Conservation (phyloP, 2,113 vertebrate genomes). For the Toxotes chatareus region DNA sequence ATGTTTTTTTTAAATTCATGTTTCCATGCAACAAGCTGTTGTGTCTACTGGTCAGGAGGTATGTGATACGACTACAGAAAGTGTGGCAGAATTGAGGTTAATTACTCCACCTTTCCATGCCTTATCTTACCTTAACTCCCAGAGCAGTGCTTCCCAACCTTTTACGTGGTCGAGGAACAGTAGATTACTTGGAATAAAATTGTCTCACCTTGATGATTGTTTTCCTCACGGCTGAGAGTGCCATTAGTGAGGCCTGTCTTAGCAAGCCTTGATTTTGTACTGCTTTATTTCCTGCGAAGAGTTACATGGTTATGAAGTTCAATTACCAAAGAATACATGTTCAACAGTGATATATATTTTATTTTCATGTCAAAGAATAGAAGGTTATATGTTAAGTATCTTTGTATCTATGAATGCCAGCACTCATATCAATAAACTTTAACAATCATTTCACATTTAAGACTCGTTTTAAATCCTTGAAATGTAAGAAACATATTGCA, state of each 20-base stretch:
- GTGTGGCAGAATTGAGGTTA: not conserved
- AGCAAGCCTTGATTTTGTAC: not conserved
- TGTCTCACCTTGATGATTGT: not conserved
- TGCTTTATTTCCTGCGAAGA: not conserved
- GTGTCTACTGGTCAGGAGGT: not conserved
- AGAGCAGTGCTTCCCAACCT: not conserved
- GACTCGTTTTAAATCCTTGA: not conserved
- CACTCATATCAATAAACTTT: slow-evolving; percentile 69
- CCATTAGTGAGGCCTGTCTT: not conserved
- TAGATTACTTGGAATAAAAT: not conserved
- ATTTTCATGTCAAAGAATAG: not conserved
- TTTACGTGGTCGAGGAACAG: not conserved
- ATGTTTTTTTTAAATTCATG: not conserved
- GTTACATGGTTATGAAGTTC: not conserved
- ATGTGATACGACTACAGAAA: not conserved
- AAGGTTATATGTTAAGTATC: not conserved
- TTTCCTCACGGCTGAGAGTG: no score
- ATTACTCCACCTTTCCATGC: not conserved
- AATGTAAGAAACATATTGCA: slow-evolving; percentile 43
- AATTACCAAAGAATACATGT: not conserved
- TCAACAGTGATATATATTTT: not conserved
- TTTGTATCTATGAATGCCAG: slow-evolving; percentile 74
- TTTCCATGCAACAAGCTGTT: not conserved
- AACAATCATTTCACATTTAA: slow-evolving; percentile 11
- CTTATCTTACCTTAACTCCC: no score